A percentile compares a stretch with the other conserved stretches of the same genome.
phyloP scores from a whole-genome alignment of 2,888 invertebrate genomes.

The Ctenicera cuprea region DNA sequence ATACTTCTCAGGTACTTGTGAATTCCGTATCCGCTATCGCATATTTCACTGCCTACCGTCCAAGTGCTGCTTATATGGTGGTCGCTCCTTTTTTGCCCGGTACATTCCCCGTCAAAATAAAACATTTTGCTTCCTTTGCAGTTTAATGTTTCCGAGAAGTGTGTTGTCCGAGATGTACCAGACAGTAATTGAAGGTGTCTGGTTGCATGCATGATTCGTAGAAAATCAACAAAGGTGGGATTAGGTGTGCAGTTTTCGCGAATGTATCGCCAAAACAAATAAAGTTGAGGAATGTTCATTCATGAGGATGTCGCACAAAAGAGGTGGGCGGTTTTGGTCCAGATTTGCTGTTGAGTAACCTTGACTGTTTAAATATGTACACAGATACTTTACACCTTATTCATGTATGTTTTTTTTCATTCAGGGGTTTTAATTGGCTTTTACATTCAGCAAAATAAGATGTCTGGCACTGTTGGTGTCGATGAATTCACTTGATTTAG shows the following conservation, averaged over 20 bases:
- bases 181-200: no score
- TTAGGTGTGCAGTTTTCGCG: neutral
- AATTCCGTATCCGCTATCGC: slow-evolving; percentile 34
- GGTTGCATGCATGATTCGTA: no score
- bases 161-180: no score
- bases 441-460: neutral
- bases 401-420: neutral
- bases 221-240: no score
- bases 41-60: slow-evolving; percentile 20
- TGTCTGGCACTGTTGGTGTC: no score
- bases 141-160: slow-evolving; percentile 5
- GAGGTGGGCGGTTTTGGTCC: slow-evolving; percentile 18
- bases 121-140: neutral
- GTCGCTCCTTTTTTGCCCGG: slow-evolving; percentile 28
- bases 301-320: slow-evolving; percentile 7
- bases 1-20: slow-evolving; percentile 23
- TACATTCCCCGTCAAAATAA: slow-evolving; percentile 14
- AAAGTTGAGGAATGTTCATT: slow-evolving; percentile 11
- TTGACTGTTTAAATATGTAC: neutral
- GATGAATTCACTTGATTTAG: no score
- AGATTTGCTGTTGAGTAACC: slow-evolving; percentile 21
- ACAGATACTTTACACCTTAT: neutral
- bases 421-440: neutral
- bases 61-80: slow-evolving; percentile 23
- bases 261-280: slow-evolving; percentile 7